These are phyloP conservation scores for Bryconaethiops microstoma DNA, from an alignment of 2,797 vertebrate species.

Conservation along the genomic window DNA sequence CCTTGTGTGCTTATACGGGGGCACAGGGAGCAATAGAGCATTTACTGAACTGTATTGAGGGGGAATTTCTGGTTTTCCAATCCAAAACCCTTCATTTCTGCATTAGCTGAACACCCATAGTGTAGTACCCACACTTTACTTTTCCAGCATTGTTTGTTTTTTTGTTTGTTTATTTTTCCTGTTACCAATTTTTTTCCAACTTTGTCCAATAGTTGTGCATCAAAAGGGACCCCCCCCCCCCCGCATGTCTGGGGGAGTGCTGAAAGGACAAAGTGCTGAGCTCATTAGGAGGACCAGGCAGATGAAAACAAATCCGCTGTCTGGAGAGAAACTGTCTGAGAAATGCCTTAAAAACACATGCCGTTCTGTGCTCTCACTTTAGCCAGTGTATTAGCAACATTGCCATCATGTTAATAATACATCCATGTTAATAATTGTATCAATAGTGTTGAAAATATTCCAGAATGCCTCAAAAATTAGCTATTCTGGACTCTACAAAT, in stretches of 20 bases:
- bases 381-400: slow-evolving; percentile 73
- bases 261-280: slow-evolving; percentile 54
- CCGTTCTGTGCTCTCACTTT: slow-evolving; percentile 74
- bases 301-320: slow-evolving; percentile 54
- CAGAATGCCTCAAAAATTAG: slow-evolving; percentile 63
- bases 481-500: slow-evolving; percentile 66
- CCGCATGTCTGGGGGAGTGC: slow-evolving; percentile 50
- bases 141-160: slow-evolving; percentile 28
- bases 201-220: slow-evolving; percentile 56
- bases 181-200: slow-evolving; percentile 48
- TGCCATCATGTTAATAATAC: slow-evolving; percentile 77
- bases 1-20: slow-evolving; percentile 53
- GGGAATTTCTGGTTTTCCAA: slow-evolving; percentile 60
- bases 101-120: slow-evolving; percentile 23
- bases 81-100: slow-evolving; percentile 59
- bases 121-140: slow-evolving; percentile 27
- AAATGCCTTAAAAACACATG: slow-evolving; percentile 83
- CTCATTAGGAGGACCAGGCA: slow-evolving; percentile 59
- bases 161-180: slow-evolving; percentile 38
- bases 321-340: slow-evolving; percentile 71
- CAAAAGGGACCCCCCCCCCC: slow-evolving; percentile 36
- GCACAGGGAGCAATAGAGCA: slow-evolving; percentile 1
- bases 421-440: slow-evolving; percentile 77
- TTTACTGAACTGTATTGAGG: slow-evolving; percentile 23
- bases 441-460: slow-evolving; percentile 74